Evolutionary conservation across 2,888 invertebrate species (phyloP).

Genomic region (Agonopterix arenella): DNA sequence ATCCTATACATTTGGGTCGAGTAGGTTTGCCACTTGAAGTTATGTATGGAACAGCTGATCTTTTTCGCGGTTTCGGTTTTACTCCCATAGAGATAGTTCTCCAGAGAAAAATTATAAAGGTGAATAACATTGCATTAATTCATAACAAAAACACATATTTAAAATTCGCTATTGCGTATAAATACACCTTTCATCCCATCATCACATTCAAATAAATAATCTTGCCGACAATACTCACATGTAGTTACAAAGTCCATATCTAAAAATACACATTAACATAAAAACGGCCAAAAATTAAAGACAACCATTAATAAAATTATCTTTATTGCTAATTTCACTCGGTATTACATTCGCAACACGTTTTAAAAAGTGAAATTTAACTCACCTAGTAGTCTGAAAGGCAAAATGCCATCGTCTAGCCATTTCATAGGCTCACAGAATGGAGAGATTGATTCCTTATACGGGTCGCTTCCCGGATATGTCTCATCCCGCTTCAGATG

Average conservation of each 20-base stretch:
- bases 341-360: constrained; percentile 36
- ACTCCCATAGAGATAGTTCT: too few species aligned
- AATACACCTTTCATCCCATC: too few species aligned
- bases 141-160: too few species aligned
- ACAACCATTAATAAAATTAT: constrained; percentile 9
- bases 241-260: constrained; percentile 45
- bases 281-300: neutral
- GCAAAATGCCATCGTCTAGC: constrained; percentile 28
- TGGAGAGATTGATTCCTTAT: constrained; percentile 25
- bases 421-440: constrained; percentile 29
- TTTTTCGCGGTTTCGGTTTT: too few species aligned
- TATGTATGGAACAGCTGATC: too few species aligned
- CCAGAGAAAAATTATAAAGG: too few species aligned
- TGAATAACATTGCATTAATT: too few species aligned
- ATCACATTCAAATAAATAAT: neutral
- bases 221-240: constrained; percentile 18
- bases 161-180: too few species aligned
- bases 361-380: constrained; percentile 25
- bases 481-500: constrained; percentile 60
- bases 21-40: too few species aligned
- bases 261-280: neutral
- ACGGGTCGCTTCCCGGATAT: constrained; percentile 27
- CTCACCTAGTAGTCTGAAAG: constrained; percentile 51
- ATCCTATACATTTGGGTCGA: too few species aligned
- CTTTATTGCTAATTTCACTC: neutral